These are phyloP conservation scores for Suncus etruscus DNA, from an alignment of 2,113 vertebrate genomes.

Conservation along the genomic window DNA sequence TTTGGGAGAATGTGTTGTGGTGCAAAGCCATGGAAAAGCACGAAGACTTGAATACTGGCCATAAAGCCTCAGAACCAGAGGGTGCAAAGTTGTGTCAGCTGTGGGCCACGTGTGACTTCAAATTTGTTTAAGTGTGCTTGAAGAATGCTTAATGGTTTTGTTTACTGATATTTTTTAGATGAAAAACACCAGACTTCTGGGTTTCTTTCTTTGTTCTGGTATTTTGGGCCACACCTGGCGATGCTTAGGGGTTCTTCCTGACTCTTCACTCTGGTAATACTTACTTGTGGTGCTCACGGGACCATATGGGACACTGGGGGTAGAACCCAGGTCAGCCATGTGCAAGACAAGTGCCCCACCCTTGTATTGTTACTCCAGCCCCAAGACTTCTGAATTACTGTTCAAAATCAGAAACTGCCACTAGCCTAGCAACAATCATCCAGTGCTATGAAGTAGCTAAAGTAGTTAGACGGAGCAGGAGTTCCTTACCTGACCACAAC, in stretches of 20 bases:
- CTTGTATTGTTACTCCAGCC: neutral
- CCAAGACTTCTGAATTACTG: conserved; percentile 23
- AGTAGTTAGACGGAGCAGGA: no score
- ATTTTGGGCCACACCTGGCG: no score
- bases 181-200: neutral
- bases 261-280: no score
- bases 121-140: conserved; percentile 46
- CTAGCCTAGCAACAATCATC: no score
- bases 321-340: no score
- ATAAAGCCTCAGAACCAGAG: neutral
- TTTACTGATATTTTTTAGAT: conserved; percentile 28
- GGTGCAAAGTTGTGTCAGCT: neutral
- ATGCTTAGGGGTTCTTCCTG: no score
- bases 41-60: neutral
- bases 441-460: no score
- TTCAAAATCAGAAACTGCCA: neutral
- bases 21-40: neutral
- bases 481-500: no score
- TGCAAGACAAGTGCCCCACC: no score
- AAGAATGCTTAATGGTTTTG: conserved; percentile 51
- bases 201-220: neutral
- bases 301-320: no score
- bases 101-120: neutral
- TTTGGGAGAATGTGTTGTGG: conserved; percentile 16
- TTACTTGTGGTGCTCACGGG: no score